Evolutionary conservation across 2,113 vertebrate species (phyloP).

Genomic region (Todiramphus chloris): DNA sequence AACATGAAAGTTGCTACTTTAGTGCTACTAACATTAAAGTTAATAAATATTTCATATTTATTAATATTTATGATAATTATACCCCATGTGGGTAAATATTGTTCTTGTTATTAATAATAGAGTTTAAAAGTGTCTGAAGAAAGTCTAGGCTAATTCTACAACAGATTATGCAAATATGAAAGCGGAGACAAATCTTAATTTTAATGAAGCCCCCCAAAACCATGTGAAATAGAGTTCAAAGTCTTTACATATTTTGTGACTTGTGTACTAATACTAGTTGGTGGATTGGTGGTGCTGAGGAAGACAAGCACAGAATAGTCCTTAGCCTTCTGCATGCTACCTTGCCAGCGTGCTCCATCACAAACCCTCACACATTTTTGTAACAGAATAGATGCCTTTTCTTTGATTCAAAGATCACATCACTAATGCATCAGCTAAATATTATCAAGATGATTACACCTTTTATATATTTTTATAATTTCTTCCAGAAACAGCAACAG

Average conservation of each 20-base stretch:
- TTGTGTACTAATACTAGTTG: neutral
- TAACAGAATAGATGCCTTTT: neutral
- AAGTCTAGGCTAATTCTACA: neutral
- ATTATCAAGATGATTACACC: neutral
- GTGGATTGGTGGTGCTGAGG: neutral
- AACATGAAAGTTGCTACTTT: neutral
- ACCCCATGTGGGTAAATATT: neutral
- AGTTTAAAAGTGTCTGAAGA: neutral
- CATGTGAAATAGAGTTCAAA: neutral
- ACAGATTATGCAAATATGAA: neutral
- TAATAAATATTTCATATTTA: neutral
- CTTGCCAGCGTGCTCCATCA: neutral
- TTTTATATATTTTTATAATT: neutral
- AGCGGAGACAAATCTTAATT: neutral
- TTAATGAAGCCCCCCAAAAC: neutral
- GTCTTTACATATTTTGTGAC: neutral
- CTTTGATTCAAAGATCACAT: neutral
- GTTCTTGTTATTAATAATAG: neutral
- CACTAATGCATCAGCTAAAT: neutral
- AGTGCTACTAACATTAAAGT: neutral
- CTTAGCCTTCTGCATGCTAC: neutral
- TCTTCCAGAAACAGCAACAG: neutral
- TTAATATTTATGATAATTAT: neutral
- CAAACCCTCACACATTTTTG: neutral
- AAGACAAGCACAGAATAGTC: neutral